Base-by-base conservation (phyloP, 2,888 invertebrate species). In the Hirtodrosophila cameraria region DNA sequence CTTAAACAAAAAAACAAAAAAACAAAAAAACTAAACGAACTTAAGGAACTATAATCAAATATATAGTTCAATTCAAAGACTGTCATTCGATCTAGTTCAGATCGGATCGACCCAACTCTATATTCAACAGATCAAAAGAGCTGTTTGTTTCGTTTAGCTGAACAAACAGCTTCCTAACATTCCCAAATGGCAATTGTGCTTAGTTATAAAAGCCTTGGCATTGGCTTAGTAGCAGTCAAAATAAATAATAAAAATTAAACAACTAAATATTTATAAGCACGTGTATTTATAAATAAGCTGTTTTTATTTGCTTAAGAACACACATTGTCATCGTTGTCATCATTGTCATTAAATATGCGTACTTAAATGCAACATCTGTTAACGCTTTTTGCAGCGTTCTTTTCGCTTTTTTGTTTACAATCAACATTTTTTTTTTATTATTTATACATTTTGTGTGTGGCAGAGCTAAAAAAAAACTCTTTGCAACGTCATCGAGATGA, bases 281-380 rank as follows among this genome's bases (percentile, higher is more conserved):
- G 12, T 42, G 43, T 79, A 41, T 77, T 69, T 68, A 79, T 65
- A 74, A 68, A 55, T 64, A 60, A 50, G 13, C 30, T 16, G 11
- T 46, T 46, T 59, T 31, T 74, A 59, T 85, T 78, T 85, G 63
- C 38, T 67, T 59, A 70, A 64, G 75, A 67, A 60, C 43, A 54
- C 43, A 54, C 64, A 84, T 81, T 54, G 39, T 18, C 59, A 35
- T 33, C 25, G n/a, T 27, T 33, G 45, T 15, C 28, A 70, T 54
- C 38, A 23, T 41, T 46, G 57, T 60, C 57, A 75, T 64, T 74
- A 75, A 75, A 75, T 52, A 42, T 15, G 7, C 43, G 20, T 53
- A 33, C 16, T 52, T 70, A 74, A 86, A 60, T 85, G 82, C 70
- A 74, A 85, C 80, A 81, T 77, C 78, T 81, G 80, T 87, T 85